phyloP scores from a whole-genome alignment of 2,888 invertebrate genomes.

The Netelia inedita region DNA sequence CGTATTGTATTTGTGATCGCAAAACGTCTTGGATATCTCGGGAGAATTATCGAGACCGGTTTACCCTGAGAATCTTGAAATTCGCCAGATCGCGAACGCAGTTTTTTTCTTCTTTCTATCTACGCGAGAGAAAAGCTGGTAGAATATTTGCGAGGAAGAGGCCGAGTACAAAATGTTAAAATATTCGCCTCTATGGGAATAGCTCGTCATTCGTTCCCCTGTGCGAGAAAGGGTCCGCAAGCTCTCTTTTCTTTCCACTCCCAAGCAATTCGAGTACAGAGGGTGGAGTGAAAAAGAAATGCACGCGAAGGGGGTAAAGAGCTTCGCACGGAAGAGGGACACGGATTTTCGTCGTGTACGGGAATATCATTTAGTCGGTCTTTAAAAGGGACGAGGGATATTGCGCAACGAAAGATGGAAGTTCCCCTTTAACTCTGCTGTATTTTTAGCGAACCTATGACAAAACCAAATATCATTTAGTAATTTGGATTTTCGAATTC shows the following conservation, averaged over 20 bases:
- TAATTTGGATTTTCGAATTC: conserved; percentile 12
- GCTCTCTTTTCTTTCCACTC: conserved; percentile 4
- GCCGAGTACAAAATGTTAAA: neutral
- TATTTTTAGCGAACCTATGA: neutral
- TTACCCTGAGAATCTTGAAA: no score
- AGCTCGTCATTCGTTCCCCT: conserved; percentile 18
- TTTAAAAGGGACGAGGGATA: conserved; percentile 11
- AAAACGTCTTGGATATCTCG: neutral
- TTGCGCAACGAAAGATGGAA: neutral
- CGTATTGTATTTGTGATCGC: neutral
- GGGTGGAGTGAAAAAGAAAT: conserved; percentile 42
- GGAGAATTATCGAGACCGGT: neutral
- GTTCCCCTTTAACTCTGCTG: conserved; percentile 41
- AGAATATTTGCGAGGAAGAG: neutral
- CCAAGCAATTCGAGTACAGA: conserved; percentile 39
- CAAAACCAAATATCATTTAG: neutral
- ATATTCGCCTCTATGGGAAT: conserved; percentile 30
- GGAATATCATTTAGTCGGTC: conserved; percentile 17
- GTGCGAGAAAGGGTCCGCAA: conserved; percentile 16
- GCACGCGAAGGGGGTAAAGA: conserved; percentile 5
- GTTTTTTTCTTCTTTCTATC: conserved; percentile 3
- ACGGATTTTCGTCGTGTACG: neutral
- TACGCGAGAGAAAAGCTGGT: neutral
- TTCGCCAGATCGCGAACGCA: no score
- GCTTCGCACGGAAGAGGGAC: neutral